Evolutionary conservation across 1,140 invertebrate species (phyloP).

Genomic region (Heliconius himera): DNA sequence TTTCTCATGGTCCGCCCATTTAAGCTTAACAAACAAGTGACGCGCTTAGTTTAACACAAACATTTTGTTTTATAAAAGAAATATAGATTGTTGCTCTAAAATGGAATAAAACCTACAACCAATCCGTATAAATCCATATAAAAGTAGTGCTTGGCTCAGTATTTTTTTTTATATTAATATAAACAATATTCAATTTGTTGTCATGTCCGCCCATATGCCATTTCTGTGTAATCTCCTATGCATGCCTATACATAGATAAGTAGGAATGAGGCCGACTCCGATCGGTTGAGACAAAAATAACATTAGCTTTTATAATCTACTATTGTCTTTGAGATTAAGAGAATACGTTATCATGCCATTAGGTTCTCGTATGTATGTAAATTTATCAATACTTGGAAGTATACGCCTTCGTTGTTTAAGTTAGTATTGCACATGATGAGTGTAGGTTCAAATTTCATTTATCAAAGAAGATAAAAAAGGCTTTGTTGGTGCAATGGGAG

Average conservation of each 20-base stretch:
- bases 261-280: conserved; percentile 23
- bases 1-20: too few relatives aligned
- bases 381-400: neutral
- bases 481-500: too few relatives aligned
- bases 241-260: conserved; percentile 23
- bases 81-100: too few relatives aligned
- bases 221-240: conserved; percentile 1
- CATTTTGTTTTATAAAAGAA: too few relatives aligned
- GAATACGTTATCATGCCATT: neutral
- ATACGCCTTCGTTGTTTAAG: neutral
- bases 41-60: too few relatives aligned
- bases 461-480: too few relatives aligned
- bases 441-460: neutral
- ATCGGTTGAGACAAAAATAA: conserved; percentile 29
- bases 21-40: too few relatives aligned
- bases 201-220: neutral
- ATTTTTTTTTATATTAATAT: neutral
- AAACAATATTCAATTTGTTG: neutral
- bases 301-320: conserved; percentile 20
- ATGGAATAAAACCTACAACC: too few relatives aligned
- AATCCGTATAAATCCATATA: too few relatives aligned
- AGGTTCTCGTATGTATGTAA: neutral
- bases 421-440: too few relatives aligned
- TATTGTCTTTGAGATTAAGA: conserved; percentile 23
- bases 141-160: too few relatives aligned